A percentile compares a stretch with the other conserved stretches of the same genome.
These are phyloP conservation scores for Poeciliopsis gracilis DNA, from an alignment of 2,797 vertebrate genomes.

Conservation along the genomic window DNA sequence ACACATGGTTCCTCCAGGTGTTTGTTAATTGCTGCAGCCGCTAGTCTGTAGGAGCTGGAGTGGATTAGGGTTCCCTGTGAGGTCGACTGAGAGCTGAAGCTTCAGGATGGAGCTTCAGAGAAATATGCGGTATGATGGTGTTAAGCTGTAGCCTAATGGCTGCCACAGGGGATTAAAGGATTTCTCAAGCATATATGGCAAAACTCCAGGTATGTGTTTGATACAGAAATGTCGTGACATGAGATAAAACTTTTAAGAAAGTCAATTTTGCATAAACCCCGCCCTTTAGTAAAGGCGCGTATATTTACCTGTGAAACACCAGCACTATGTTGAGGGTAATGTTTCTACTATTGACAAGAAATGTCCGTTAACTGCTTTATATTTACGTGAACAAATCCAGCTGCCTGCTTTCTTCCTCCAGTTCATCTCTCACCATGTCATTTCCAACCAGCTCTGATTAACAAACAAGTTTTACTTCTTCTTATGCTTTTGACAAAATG, in stretches of 20 bases:
- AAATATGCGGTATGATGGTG: too few species aligned
- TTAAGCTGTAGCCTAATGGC: too few species aligned
- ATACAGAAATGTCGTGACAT: not conserved
- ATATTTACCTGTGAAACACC: not conserved
- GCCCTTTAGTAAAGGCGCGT: not conserved
- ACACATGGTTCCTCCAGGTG: too few species aligned
- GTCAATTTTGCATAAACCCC: not conserved
- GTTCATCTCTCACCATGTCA: not conserved
- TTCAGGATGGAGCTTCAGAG: too few species aligned
- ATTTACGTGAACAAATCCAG: not conserved
- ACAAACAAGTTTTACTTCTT: not conserved
- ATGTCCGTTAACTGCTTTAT: not conserved
- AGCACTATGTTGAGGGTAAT: not conserved
- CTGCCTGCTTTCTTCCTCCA: not conserved
- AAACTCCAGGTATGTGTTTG: not conserved
- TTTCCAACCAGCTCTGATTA: not conserved
- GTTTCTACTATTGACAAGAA: not conserved
- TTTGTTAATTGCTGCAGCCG: too few species aligned
- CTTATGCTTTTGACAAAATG: not conserved
- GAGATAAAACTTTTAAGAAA: not conserved
- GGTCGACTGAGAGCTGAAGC: too few species aligned
- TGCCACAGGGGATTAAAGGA: not conserved
- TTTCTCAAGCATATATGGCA: not conserved
- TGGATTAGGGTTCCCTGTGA: not conserved
- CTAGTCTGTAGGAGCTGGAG: not conserved